Percentiles rank a stretch among this genome's conserved stretches.
phyloP scores from a whole-genome alignment of 64 coral and sea anemone genomes.

The Stichodactyla helianthus region DNA sequence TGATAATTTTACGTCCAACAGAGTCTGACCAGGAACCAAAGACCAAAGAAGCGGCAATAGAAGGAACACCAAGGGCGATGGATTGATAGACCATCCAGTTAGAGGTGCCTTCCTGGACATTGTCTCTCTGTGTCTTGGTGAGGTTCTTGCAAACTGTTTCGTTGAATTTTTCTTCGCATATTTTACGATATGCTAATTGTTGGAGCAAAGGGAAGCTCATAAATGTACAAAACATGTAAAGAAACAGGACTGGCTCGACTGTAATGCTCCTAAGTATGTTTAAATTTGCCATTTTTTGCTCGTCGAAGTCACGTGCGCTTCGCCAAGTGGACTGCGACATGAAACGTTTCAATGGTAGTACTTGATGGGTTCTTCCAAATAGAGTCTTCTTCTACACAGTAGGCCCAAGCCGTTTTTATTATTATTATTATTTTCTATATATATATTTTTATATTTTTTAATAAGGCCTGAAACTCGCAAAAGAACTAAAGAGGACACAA shows the following conservation, averaged over 20 bases:
- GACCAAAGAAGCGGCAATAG: constrained; percentile 63
- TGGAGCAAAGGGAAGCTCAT: constrained; percentile 72
- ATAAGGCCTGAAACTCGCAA: too few relatives aligned
- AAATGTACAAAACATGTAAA: constrained; percentile 80
- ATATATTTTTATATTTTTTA: too few relatives aligned
- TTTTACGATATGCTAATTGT: constrained; percentile 80
- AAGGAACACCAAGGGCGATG: constrained; percentile 57
- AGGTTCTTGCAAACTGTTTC: constrained; percentile 55
- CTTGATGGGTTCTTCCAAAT: too few relatives aligned
- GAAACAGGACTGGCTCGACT: constrained; percentile 78
- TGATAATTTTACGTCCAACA: constrained; percentile 73
- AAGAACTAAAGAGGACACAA: too few relatives aligned
- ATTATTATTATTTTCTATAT: too few relatives aligned
- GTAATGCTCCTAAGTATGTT: constrained; percentile 45
- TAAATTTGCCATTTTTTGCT: constrained; percentile 21
- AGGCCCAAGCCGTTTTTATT: too few relatives aligned
- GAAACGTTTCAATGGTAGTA: too few relatives aligned
- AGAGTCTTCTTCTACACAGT: too few relatives aligned
- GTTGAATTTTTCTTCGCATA: constrained; percentile 58
- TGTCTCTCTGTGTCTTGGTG: constrained; percentile 36
- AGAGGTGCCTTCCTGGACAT: constrained; percentile 60
- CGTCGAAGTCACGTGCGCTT: not conserved
- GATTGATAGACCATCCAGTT: constrained; percentile 89
- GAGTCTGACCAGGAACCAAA: constrained; percentile 90
- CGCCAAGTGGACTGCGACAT: not conserved